Evolutionary conservation across 2,888 invertebrate species (phyloP).

Genomic region (Campoplex nolae): DNA sequence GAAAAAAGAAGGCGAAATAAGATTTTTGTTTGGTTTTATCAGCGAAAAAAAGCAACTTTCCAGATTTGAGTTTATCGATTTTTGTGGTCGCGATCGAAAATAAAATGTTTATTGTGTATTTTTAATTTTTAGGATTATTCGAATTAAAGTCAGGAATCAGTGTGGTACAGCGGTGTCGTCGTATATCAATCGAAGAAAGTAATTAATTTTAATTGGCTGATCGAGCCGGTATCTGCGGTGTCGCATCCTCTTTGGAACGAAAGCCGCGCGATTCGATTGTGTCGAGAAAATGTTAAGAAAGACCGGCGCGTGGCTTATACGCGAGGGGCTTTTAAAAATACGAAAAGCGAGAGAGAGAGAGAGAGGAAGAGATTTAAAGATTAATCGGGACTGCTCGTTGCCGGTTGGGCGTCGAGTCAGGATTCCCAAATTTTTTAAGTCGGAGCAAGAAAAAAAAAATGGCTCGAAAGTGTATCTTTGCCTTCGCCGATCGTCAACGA

Average conservation of each 20-base stretch:
- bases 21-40: background rate
- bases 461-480: slow-evolving; percentile 17
- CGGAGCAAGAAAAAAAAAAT: background rate
- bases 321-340: background rate
- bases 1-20: background rate
- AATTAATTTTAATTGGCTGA: slow-evolving; percentile 63
- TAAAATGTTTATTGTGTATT: background rate
- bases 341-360: background rate
- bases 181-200: background rate
- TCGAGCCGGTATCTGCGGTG: slow-evolving; percentile 22
- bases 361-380: slow-evolving; percentile 17
- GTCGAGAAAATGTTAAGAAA: background rate
- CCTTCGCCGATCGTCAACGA: background rate
- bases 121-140: background rate
- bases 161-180: background rate
- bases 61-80: background rate
- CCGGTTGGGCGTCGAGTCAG: slow-evolving; percentile 1
- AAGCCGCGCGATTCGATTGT: slow-evolving; percentile 25
- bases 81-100: background rate
- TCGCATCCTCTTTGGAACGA: slow-evolving; percentile 22
- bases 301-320: slow-evolving; percentile 23
- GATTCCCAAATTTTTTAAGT: background rate
- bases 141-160: background rate
- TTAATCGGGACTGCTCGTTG: slow-evolving; percentile 20
- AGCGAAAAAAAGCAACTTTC: background rate